Percentiles rank a stretch among this genome's conserved stretches.
These are phyloP conservation scores for Sebastes iracundus DNA, from an alignment of 2,797 vertebrate species.

Conservation along the genomic window DNA sequence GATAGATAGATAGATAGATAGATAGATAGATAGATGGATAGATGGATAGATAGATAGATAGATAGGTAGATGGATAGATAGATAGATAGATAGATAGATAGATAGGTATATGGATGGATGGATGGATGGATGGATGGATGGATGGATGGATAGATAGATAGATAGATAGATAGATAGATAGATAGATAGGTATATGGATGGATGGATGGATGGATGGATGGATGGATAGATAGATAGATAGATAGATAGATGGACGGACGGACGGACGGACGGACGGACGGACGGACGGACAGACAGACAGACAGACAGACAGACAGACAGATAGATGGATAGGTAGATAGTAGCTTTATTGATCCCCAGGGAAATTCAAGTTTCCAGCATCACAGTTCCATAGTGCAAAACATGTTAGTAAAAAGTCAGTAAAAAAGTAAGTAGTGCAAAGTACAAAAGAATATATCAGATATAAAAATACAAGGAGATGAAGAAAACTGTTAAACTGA, in stretches of 20 bases:
- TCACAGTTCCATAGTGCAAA: too few relatives aligned
- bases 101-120: fast-evolving
- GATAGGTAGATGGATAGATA: fast-evolving
- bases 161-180: too few relatives aligned
- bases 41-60: too few relatives aligned
- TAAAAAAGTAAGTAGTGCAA: too few relatives aligned
- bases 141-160: fast-evolving
- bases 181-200: fast-evolving
- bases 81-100: too few relatives aligned
- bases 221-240: fast-evolving
- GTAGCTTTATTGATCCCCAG: too few relatives aligned
- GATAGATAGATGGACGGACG: fast-evolving
- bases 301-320: fast-evolving
- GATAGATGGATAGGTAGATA: fast-evolving
- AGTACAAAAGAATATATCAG: too few relatives aligned
- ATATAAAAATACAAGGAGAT: too few relatives aligned
- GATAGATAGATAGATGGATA: too few relatives aligned
- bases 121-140: fast-evolving
- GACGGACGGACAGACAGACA: fast-evolving
- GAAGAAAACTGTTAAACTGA: too few relatives aligned
- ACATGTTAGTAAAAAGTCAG: too few relatives aligned
- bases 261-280: fast-evolving
- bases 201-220: fast-evolving
- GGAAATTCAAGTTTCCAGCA: too few relatives aligned
- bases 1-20: fast-evolving